Evolutionary conservation across 1,140 invertebrate species (phyloP).

Genomic region (Venturia canescens): DNA sequence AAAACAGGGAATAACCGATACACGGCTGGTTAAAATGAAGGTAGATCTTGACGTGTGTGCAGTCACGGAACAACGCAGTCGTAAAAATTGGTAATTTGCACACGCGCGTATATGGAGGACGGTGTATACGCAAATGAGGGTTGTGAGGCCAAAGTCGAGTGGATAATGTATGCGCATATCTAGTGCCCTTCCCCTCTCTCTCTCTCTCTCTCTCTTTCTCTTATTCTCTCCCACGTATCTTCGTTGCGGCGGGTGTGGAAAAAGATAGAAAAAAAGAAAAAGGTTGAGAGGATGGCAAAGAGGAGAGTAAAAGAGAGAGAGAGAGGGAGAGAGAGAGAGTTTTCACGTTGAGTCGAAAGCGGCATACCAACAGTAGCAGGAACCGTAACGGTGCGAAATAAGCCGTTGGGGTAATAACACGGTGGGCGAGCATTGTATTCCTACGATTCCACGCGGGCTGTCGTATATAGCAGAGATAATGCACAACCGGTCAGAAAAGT

Average conservation of each 20-base stretch:
- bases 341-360: conserved; percentile 37
- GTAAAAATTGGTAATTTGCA: conserved; percentile 21
- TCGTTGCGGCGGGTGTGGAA: conserved; percentile 23
- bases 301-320: conserved; percentile 21
- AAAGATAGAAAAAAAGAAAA: neutral
- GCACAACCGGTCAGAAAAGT: neutral
- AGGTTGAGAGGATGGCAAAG: conserved; percentile 31
- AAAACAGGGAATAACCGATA: neutral
- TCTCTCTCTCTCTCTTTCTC: conserved; percentile 11
- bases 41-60: conserved; percentile 9
- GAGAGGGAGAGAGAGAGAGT: neutral
- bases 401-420: conserved; percentile 44
- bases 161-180: conserved; percentile 24
- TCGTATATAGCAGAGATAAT: conserved; percentile 1
- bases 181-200: conserved; percentile 4
- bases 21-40: neutral
- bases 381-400: conserved; percentile 47
- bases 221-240: too few relatives aligned
- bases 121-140: conserved; percentile 21
- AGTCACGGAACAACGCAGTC: neutral
- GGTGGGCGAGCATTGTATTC: conserved; percentile 34
- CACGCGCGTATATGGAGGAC: conserved; percentile 8
- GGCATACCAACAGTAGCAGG: conserved; percentile 40
- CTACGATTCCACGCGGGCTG: conserved; percentile 41
- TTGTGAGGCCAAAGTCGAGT: conserved; percentile 10